These are phyloP conservation scores for Rhopilema esculentum DNA, from an alignment of 30 jellyfish, hydroid and myxozoan species.

Conservation along the genomic window DNA sequence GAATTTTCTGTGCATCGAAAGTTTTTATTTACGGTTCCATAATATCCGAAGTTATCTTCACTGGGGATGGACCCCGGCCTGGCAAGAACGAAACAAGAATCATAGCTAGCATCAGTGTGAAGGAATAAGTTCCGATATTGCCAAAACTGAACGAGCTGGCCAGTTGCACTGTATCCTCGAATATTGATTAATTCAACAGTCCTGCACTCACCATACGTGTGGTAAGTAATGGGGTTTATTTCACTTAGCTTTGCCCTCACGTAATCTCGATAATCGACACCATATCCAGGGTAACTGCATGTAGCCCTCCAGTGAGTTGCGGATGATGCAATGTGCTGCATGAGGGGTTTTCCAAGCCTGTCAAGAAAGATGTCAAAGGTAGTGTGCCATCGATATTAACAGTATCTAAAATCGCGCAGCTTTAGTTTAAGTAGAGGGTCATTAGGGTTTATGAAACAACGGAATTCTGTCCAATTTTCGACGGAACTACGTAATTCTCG, in stretches of 20 bases:
- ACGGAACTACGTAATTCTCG: too few species aligned
- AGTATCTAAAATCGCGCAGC: too few species aligned
- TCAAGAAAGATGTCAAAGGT: too few species aligned
- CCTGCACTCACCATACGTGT: background rate
- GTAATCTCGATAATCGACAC: background rate
- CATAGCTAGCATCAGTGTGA: background rate
- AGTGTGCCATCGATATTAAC: too few species aligned
- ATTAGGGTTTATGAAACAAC: too few species aligned
- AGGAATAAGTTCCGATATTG: background rate
- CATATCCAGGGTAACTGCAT: background rate
- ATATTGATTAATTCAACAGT: background rate
- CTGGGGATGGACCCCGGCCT: conserved; percentile 3
- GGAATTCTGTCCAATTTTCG: too few species aligned
- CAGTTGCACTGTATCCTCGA: background rate
- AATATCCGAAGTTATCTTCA: conserved; percentile 27
- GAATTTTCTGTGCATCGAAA: conserved; percentile 18
- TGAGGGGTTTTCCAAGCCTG: background rate
- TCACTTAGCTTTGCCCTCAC: background rate
- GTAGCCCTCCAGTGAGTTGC: conserved; percentile 8
- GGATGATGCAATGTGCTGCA: background rate
- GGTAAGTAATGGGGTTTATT: background rate
- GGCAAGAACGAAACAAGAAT: background rate
- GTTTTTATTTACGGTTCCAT: background rate
- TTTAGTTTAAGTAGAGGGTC: too few species aligned
- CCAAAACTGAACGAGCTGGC: background rate